A percentile compares a stretch with the other conserved stretches of the same genome.
Evolutionary conservation across 2,113 vertebrate genomes (phyloP).

Genomic region (Ceyx cyanopectus): DNA sequence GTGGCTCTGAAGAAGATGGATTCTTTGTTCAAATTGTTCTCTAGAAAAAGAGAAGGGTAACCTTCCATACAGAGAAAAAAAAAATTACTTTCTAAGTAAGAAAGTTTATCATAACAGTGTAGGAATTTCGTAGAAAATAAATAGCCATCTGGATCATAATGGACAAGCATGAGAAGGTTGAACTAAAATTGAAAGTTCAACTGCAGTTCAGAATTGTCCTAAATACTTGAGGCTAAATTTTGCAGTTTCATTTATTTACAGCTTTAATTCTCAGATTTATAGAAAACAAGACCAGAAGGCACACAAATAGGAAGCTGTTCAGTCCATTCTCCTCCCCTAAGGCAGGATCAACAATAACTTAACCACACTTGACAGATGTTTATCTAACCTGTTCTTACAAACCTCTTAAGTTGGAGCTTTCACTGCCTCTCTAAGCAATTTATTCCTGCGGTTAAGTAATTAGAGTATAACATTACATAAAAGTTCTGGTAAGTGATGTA

Average conservation of each 20-base stretch:
- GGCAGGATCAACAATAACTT: constrained; percentile 41
- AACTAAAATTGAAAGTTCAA: not conserved
- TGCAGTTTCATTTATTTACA: not conserved
- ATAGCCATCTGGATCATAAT: not conserved
- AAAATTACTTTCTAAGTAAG: not conserved
- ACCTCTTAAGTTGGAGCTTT: not conserved
- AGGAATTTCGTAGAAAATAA: not conserved
- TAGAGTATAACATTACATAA: constrained; percentile 14
- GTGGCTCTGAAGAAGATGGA: not conserved
- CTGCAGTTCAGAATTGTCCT: not conserved
- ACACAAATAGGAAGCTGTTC: not conserved
- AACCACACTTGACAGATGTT: constrained; percentile 62
- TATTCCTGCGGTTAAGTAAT: constrained; percentile 45
- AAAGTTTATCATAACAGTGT: not conserved
- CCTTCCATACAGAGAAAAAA: not conserved
- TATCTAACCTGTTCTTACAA: constrained; percentile 55
- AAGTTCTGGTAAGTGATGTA: constrained; percentile 52
- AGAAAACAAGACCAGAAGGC: constrained; percentile 27
- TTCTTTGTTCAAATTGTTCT: not conserved
- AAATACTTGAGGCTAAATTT: not conserved
- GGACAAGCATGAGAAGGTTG: not conserved
- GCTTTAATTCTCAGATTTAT: constrained; percentile 1
- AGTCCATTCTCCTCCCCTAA: not conserved
- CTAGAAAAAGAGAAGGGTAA: not conserved
- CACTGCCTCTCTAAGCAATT: constrained; percentile 50